Evolutionary conservation across 2,113 vertebrate genomes (phyloP).

Genomic region (Tachuris rubrigastra): DNA sequence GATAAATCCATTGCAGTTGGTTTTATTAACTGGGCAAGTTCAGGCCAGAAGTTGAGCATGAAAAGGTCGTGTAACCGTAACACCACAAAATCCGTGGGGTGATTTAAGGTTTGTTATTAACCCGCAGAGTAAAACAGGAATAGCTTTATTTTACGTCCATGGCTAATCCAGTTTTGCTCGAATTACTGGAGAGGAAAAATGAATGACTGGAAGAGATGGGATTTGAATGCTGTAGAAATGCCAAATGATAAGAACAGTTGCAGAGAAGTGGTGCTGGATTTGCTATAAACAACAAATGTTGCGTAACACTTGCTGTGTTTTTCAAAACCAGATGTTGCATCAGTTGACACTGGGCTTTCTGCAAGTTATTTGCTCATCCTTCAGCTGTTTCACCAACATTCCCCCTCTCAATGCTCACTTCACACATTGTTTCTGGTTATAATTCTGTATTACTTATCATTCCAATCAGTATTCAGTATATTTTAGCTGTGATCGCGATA

Average conservation of each 20-base stretch:
- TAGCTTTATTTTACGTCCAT: neutral
- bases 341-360: neutral
- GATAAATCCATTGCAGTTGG: neutral
- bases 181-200: neutral
- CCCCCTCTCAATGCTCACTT: neutral
- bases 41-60: neutral
- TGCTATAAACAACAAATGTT: neutral
- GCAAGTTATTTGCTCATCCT: neutral
- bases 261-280: neutral
- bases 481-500: neutral
- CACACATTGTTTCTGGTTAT: neutral
- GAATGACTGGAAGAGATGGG: neutral
- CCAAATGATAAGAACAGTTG: neutral
- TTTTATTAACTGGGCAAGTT: neutral
- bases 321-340: neutral
- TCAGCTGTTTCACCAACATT: neutral
- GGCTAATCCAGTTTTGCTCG: neutral
- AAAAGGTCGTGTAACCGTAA: neutral
- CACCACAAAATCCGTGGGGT: neutral
- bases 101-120: neutral
- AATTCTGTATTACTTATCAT: neutral
- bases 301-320: neutral
- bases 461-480: neutral
- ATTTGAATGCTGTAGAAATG: neutral
- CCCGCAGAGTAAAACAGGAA: neutral